These are phyloP conservation scores for Leptinotarsa rubiginosa DNA, from an alignment of 2,888 invertebrate genomes.

Conservation along the genomic window DNA sequence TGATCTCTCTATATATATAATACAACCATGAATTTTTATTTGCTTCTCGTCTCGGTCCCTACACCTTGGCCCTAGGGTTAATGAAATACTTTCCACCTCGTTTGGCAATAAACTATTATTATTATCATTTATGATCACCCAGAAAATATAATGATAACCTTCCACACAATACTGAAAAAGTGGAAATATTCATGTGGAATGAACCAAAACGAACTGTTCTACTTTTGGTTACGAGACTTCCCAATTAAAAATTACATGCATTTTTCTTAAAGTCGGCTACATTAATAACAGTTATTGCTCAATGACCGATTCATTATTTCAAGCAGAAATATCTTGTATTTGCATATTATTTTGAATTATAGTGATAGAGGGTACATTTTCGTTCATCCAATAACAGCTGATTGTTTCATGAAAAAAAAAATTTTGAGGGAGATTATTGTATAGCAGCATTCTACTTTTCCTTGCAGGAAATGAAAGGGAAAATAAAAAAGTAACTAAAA, in stretches of 20 bases:
- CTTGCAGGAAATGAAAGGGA: no score
- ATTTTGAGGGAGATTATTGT: no score
- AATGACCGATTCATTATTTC: conserved; percentile 2
- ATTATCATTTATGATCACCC: neutral
- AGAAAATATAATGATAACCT: conserved; percentile 3
- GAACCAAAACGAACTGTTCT: conserved; percentile 8
- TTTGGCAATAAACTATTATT: neutral
- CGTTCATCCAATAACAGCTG: neutral
- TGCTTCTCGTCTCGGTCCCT: neutral
- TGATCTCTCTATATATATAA: neutral
- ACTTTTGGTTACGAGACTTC: conserved; percentile 6
- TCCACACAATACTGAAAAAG: conserved; percentile 6
- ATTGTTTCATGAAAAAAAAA: neutral
- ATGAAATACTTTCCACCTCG: conserved; percentile 5
- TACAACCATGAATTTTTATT: neutral
- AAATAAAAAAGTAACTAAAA: no score
- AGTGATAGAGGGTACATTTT: conserved; percentile 1
- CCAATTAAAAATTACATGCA: conserved; percentile 20
- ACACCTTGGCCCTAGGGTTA: neutral
- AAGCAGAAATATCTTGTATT: conserved; percentile 1
- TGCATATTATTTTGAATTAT: conserved; percentile 8
- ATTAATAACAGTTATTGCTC: conserved; percentile 16
- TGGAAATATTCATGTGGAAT: conserved; percentile 5
- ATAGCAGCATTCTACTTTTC: neutral
- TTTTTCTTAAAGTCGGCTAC: conserved; percentile 2